Evolutionary conservation across 2,113 vertebrate genomes (phyloP).

Genomic region (Aphyosemion australe): DNA sequence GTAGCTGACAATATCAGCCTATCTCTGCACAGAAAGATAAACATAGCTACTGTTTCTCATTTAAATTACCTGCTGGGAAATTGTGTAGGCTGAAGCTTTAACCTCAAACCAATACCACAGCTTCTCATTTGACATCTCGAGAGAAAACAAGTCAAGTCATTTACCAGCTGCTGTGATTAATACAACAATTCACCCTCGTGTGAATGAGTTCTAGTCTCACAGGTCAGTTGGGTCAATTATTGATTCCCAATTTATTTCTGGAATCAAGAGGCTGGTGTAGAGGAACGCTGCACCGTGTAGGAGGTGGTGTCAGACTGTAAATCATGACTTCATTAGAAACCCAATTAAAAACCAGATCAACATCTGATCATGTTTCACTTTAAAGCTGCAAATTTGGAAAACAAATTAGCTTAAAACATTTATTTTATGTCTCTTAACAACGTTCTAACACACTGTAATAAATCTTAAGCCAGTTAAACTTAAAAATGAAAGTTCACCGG

Average conservation of each 20-base stretch:
- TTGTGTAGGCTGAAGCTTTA: conserved; percentile 46
- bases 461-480: too few relatives aligned
- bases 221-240: too few relatives aligned
- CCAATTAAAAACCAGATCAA: too few relatives aligned
- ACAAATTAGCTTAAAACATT: too few relatives aligned
- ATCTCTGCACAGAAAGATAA: conserved; percentile 40
- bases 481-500: too few relatives aligned
- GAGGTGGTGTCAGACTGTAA: neutral
- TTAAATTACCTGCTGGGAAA: conserved; percentile 72
- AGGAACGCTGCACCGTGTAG: too few relatives aligned
- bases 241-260: too few relatives aligned
- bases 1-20: conserved; percentile 4
- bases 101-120: conserved; percentile 67
- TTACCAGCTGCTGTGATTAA: conserved; percentile 61
- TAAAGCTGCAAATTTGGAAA: too few relatives aligned
- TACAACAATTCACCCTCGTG: conserved; percentile 21
- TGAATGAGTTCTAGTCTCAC: conserved; percentile 16
- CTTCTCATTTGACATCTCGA: conserved; percentile 37
- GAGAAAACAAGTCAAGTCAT: conserved; percentile 64
- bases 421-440: too few relatives aligned
- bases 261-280: neutral
- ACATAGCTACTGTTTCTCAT: conserved; percentile 54
- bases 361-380: too few relatives aligned
- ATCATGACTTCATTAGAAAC: neutral
- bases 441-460: too few relatives aligned